A percentile compares a stretch with the other conserved stretches of the same genome.
phyloP scores from a whole-genome alignment of 1,140 invertebrate species.

The Tetraneura akinire region DNA sequence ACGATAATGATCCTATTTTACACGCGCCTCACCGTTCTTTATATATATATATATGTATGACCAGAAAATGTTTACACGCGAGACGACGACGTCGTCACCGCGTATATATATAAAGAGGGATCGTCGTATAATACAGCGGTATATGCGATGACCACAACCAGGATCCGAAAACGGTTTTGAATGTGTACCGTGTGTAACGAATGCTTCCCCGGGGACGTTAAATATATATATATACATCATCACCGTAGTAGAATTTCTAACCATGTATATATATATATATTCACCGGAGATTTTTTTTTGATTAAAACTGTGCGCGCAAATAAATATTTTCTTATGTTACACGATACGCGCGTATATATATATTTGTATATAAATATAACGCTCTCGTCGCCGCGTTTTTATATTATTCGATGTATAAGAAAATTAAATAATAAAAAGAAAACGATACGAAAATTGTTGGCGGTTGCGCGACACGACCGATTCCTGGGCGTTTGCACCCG shows the following conservation, averaged over 20 bases:
- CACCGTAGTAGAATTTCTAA: neutral
- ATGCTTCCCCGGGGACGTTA: slow-evolving; percentile 31
- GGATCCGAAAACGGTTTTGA: slow-evolving; percentile 18
- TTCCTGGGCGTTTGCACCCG: slow-evolving; percentile 15
- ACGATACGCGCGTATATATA: too few relatives aligned
- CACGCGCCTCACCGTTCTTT: neutral
- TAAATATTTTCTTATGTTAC: too few relatives aligned
- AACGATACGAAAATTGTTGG: slow-evolving; percentile 24
- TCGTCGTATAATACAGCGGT: too few relatives aligned
- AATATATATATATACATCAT: neutral
- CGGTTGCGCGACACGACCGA: neutral
- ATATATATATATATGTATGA: neutral
- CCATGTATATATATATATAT: too few relatives aligned
- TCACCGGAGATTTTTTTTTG: slow-evolving; percentile 33
- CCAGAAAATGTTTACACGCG: slow-evolving; percentile 9
- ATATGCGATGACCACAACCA: slow-evolving; percentile 10
- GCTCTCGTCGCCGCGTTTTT: neutral
- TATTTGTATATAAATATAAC: neutral
- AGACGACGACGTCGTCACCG: neutral
- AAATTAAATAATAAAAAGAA: slow-evolving; percentile 49
- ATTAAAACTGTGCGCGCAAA: slow-evolving; percentile 28
- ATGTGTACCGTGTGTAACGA: slow-evolving; percentile 31
- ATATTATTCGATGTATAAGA: slow-evolving; percentile 20
- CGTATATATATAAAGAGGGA: slow-evolving; percentile 4
- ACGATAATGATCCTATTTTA: slow-evolving; percentile 42